Base-by-base conservation (phyloP, 2,888 invertebrate species). In the Microctonus brassicae region DNA sequence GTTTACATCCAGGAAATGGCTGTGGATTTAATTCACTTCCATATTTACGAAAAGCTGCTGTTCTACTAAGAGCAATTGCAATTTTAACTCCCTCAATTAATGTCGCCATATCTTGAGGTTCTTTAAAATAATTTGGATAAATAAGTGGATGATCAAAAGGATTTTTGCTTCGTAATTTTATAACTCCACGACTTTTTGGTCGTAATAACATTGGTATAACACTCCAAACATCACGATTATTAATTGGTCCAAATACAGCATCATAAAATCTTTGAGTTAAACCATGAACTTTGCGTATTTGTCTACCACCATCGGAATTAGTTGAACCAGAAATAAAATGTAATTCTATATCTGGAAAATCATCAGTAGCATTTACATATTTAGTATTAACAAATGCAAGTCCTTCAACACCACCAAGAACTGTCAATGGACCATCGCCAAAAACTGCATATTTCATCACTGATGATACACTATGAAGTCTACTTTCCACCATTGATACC, bases 331-430 rank as follows among this genome's bases (percentile, higher is more conserved):
- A 95, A 47, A 95, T 92, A 80, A 97, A 96, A 86, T 96, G 96
- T 80, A 96, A 94, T 83, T 97, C 95, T 39, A 97, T 94, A 79
- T 97, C 97, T 0, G 97, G 97, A 85, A 93, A 95, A 83, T 97
- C 96, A 0, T 94, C 91, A 0, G 93, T 90, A 0, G 90, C 91
- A 79, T 96, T 96, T 0, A 91, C 93, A 81, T 93, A 96, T 84
- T 95, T 95, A 0, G 96, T 96, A 77, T 95, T 95, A 17, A 97
- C 94, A 85, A 95, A 97, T 0, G 93, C 97, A n/a, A 96, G 86
- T 0, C 94, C 95, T 88, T 97, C 97, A 0, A 97, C 96, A 0
- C 96, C 96, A 0, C 97, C 97, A 84, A 96, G 90, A 1, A 96
- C 94, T 0, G 97, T 96, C 34, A 96, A 87, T 0, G 95, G 96